Base-by-base conservation (phyloP, 2,797 vertebrate genomes). In the Coregonus sp. region DNA sequence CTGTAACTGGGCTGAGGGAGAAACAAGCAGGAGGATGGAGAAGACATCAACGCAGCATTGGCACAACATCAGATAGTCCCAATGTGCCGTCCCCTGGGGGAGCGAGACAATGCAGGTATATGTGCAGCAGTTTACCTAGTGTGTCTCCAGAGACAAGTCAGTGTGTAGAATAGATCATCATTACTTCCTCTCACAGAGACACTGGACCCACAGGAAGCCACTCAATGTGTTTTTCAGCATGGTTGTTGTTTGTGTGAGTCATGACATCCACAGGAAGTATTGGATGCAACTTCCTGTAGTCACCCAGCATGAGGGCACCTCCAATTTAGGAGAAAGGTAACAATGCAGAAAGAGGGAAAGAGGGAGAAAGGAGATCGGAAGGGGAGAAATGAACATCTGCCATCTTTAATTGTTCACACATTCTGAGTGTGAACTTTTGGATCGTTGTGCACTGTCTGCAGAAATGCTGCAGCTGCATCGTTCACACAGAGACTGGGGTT, bases 241-340 rank as follows among this genome's bases (percentile, higher is more conserved):
- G 11, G 75, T 71, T 77, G 80, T 72, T 52, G 78, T 74, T 77
- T 4, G n/a, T 47, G 40, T 70, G 68, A 77, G 50, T 61, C 12
- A 33, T 74, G 81, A 83, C 78, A 50, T 85, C 82, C 84, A 84
- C 79, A 66, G 89, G 89, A 88, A 85, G 82, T 80, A 84, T 82
- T 70, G 74, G 47, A 54, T 76, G 9, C 56, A 1, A 25, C 75
- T 82, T 85, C 86, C 81, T 77, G 80, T 56, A 6, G 20, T 50
- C 35, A 61, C 9, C 61, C 67, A 70, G 63, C 33, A 37, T 56
- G 18, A 12, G 5, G 35, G 73, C 40, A n/a, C n/a, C 40, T 31
- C n/a, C 67, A 47, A 67, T 0, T 1, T 54, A 37, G 29, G 31
- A 50, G 73, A 67, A 35, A 5, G 52, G 25, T 68, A 72, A 59